These are phyloP conservation scores for Ips nitidus DNA, from an alignment of 1,140 invertebrate species.

Conservation along the genomic window DNA sequence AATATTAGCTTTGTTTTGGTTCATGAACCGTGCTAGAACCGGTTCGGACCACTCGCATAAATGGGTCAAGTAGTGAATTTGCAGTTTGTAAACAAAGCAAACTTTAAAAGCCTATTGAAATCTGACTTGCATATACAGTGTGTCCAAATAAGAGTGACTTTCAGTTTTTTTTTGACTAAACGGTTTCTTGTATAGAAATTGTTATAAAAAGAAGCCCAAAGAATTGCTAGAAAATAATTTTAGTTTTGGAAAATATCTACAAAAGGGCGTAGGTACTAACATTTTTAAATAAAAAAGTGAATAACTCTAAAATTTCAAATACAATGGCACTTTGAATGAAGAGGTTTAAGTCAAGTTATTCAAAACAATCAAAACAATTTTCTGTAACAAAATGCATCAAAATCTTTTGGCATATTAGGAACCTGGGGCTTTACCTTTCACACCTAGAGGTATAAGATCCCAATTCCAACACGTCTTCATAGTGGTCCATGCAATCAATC, in stretches of 20 bases:
- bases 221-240: too few relatives aligned
- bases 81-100: background rate
- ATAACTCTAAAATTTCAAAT: background rate
- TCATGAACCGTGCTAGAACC: too few relatives aligned
- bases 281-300: background rate
- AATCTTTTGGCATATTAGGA: slow-evolving; percentile 62
- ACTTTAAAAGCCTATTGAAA: background rate
- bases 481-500: slow-evolving; percentile 85
- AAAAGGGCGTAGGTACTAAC: background rate
- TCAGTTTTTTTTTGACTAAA: too few relatives aligned
- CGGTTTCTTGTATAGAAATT: too few relatives aligned
- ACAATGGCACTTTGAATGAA: background rate
- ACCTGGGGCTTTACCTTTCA: slow-evolving; percentile 89
- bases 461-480: slow-evolving; percentile 99
- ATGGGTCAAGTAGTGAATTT: background rate
- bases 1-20: too few relatives aligned
- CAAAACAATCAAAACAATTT: background rate
- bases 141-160: too few relatives aligned
- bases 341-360: background rate
- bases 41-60: too few relatives aligned
- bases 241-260: too few relatives aligned
- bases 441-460: slow-evolving; percentile 88
- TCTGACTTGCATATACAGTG: too few relatives aligned
- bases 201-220: too few relatives aligned
- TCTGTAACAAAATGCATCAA: too few relatives aligned